A percentile compares a stretch with the other conserved stretches of the same genome.
Evolutionary conservation across 2,797 vertebrate genomes (phyloP).

Genomic region (Heliangelus exortis): DNA sequence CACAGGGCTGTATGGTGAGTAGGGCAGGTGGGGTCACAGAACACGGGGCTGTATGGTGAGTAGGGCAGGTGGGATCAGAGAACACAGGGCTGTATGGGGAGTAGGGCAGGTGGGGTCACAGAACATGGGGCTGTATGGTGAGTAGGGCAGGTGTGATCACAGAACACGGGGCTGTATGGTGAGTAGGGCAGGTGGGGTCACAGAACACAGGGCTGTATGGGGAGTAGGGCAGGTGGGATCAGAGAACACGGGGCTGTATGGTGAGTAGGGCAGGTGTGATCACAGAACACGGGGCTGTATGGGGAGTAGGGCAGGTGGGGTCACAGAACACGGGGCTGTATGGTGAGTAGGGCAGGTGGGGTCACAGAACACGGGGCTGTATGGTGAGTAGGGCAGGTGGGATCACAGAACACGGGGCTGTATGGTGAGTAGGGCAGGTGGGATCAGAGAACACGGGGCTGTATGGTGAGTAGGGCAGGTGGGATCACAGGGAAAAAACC

Average conservation of each 20-base stretch:
- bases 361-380: constrained; percentile 99
- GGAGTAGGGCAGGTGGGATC: too few species aligned
- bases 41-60: constrained; percentile 99
- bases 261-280: too few species aligned
- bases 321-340: constrained; percentile 99
- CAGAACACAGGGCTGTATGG: constrained; percentile 99
- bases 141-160: too few species aligned
- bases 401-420: constrained; percentile 99
- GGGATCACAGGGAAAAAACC: too few species aligned
- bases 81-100: constrained; percentile 99
- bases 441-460: constrained; percentile 99
- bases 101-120: too few species aligned
- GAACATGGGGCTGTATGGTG: constrained; percentile 99
- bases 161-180: constrained; percentile 99
- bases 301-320: too few species aligned
- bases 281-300: constrained; percentile 99
- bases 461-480: constrained; percentile 98
- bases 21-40: too few species aligned
- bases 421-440: too few species aligned
- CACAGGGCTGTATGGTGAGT: constrained; percentile 98
- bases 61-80: too few species aligned
- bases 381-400: too few species aligned
- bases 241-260: constrained; percentile 99
- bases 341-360: too few species aligned
- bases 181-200: too few species aligned